These are phyloP conservation scores for Trogon melanurus DNA, from an alignment of 2,113 vertebrate species.

Conservation along the genomic window DNA sequence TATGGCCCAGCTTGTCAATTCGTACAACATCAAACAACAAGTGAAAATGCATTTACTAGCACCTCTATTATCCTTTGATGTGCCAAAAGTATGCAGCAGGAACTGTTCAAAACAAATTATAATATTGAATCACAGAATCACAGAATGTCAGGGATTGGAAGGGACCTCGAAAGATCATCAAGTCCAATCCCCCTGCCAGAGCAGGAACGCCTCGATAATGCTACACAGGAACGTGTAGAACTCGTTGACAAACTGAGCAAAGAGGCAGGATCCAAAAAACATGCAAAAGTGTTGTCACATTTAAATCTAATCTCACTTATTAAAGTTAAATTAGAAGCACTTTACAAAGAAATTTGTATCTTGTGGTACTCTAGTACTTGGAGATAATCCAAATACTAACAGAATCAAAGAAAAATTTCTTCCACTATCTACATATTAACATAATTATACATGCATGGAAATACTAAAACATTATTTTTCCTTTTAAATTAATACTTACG, in stretches of 20 bases:
- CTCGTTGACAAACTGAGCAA: not conserved
- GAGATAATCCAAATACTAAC: not conserved
- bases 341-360: not conserved
- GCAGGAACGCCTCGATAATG: too few species aligned
- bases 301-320: not conserved
- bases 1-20: not conserved
- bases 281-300: fast-evolving
- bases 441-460: not conserved
- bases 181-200: too few species aligned
- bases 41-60: not conserved
- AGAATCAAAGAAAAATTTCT: not conserved
- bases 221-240: not conserved
- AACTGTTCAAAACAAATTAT: too few species aligned
- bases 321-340: not conserved
- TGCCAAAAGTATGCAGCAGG: not conserved
- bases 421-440: not conserved
- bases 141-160: too few species aligned
- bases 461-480: not conserved
- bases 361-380: not conserved
- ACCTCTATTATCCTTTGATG: not conserved
- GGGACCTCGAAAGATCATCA: too few species aligned
- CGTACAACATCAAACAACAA: not conserved
- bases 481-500: conserved; percentile 78
- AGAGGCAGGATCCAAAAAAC: not conserved
- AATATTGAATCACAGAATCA: too few species aligned